phyloP scores from a whole-genome alignment of 2,113 vertebrate genomes.

The Phoenicopterus ruber region DNA sequence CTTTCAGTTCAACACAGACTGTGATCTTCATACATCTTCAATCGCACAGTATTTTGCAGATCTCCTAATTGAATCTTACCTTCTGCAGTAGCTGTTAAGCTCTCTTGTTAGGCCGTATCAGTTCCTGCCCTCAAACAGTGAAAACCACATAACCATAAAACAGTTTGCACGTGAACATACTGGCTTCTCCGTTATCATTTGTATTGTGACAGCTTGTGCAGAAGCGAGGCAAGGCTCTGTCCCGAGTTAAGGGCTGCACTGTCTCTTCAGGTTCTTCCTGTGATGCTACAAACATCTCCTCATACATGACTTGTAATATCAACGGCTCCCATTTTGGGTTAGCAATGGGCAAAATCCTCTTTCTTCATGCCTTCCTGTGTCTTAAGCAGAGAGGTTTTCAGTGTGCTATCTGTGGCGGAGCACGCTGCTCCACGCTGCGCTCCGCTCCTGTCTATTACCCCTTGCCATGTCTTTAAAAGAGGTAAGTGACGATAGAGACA shows the following conservation, averaged over 20 bases:
- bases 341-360: background rate
- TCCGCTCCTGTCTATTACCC: background rate
- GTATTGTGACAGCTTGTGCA: background rate
- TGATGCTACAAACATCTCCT: background rate
- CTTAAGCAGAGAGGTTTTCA: background rate
- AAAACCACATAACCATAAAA: background rate
- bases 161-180: background rate
- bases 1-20: background rate
- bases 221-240: background rate
- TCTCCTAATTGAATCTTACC: background rate
- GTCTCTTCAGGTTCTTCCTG: background rate
- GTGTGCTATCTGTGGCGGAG: background rate
- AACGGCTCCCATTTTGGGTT: background rate
- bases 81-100: background rate
- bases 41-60: background rate
- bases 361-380: background rate
- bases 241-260: background rate
- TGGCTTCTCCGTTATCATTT: background rate
- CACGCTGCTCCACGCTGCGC: rapidly evolving
- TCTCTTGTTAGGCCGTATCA: background rate
- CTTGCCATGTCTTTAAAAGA: background rate
- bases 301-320: background rate
- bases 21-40: background rate
- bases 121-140: background rate
- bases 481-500: background rate